Evolutionary conservation across 2,888 invertebrate species (phyloP).

Genomic region (Synergus umbraculus): DNA sequence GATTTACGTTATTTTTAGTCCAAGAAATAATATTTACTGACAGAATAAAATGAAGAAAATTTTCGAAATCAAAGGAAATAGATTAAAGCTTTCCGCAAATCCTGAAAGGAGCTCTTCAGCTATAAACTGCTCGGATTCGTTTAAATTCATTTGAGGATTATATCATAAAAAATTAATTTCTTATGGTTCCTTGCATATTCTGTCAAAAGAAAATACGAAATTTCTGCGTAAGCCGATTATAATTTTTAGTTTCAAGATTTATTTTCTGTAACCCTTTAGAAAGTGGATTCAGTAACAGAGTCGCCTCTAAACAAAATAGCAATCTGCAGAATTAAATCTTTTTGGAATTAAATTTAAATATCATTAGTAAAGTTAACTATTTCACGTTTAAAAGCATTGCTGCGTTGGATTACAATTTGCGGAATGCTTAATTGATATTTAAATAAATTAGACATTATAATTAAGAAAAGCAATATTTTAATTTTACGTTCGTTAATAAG

Average conservation of each 20-base stretch:
- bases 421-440: too few species aligned
- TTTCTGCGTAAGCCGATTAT: not conserved
- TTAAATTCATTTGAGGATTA: not conserved
- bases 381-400: not conserved
- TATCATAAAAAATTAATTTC: not conserved
- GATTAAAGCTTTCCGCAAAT: not conserved
- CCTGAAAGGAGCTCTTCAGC: not conserved
- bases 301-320: not conserved
- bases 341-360: not conserved
- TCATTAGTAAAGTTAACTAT: not conserved
- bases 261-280: not conserved
- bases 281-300: not conserved
- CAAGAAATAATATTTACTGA: not conserved
- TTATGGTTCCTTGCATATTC: not conserved
- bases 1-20: too few species aligned
- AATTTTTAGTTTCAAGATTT: not conserved
- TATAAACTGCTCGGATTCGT: not conserved
- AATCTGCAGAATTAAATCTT: not conserved
- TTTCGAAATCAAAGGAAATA: not conserved
- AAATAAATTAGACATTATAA: too few species aligned
- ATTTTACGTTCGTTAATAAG: constrained; percentile 9
- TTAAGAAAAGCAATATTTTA: not conserved
- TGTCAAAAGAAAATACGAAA: not conserved
- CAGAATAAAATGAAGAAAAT: not conserved
- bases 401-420: not conserved